Conservation (phyloP, 2,113 vertebrate species). For the Pan paniscus region DNA sequence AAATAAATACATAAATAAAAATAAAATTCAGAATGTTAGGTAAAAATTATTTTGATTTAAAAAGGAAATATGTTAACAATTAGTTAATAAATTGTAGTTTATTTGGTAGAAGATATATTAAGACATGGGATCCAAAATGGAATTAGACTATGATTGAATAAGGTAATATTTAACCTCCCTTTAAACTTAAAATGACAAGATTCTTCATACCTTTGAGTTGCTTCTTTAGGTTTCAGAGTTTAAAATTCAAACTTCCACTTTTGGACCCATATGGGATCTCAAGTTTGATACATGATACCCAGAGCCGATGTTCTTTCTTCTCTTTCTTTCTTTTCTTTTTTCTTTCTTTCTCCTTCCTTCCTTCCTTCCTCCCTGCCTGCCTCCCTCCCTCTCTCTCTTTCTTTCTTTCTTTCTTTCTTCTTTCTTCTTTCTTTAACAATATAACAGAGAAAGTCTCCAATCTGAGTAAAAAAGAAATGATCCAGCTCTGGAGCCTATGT, state of each 20-base stretch:
- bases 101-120: not conserved
- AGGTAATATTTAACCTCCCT: not conserved
- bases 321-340: not conserved
- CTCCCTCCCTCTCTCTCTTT: accelerated
- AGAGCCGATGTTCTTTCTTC: not conserved
- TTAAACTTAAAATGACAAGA: not conserved
- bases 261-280: no score
- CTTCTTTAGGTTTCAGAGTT: not conserved
- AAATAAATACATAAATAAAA: not conserved
- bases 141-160: not conserved
- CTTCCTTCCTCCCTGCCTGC: no score
- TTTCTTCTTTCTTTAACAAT: no score
- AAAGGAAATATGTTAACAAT: not conserved
- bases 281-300: not conserved
- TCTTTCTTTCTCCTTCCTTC: no score
- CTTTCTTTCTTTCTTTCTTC: no score
- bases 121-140: not conserved
- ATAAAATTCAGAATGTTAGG: not conserved
- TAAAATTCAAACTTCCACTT: not conserved
- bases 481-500: not conserved
- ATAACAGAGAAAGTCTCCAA: not conserved
- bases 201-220: not conserved
- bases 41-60: not conserved
- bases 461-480: not conserved
- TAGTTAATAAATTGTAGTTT: not conserved